phyloP scores from a whole-genome alignment of 2,113 vertebrate species.

The Scophthalmus maximus region DNA sequence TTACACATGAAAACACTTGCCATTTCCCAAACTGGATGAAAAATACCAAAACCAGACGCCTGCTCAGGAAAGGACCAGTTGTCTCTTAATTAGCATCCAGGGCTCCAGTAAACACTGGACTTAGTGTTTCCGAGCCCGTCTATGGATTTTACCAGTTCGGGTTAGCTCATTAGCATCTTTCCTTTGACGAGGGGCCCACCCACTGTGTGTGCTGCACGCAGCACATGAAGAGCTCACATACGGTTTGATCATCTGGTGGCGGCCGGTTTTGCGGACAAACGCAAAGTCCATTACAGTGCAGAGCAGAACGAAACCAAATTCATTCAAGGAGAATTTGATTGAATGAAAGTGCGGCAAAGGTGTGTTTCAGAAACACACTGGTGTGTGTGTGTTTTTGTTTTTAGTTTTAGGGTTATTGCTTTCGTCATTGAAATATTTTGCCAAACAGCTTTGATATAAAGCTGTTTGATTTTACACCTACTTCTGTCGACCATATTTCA shows the following conservation, averaged over 20 bases:
- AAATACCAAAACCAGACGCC: conserved; percentile 71
- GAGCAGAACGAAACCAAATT: conserved; percentile 34
- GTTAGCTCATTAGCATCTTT: conserved; percentile 75
- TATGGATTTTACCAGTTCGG: conserved; percentile 62
- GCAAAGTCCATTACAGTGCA: conserved; percentile 48
- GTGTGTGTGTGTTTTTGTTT: neutral
- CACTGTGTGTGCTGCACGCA: conserved; percentile 66
- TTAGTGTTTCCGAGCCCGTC: conserved; percentile 63
- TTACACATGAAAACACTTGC: conserved; percentile 72
- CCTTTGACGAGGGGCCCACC: conserved; percentile 76
- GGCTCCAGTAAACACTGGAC: conserved; percentile 71
- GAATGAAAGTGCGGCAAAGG: conserved; percentile 42
- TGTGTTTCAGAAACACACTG: conserved; percentile 15
- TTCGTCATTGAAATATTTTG: neutral
- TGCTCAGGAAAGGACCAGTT: conserved; percentile 70
- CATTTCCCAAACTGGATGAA: conserved; percentile 66
- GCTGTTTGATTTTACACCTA: neutral
- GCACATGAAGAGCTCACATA: conserved; percentile 54
- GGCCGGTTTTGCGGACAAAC: conserved; percentile 65
- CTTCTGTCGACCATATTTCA: neutral
- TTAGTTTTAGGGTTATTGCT: conserved; percentile 4
- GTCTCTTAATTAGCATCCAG: conserved; percentile 69
- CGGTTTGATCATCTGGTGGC: conserved; percentile 69
- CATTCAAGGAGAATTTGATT: conserved; percentile 42
- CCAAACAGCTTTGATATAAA: neutral